Base-by-base conservation (phyloP, 2,113 vertebrate genomes). In the Colius striatus region DNA sequence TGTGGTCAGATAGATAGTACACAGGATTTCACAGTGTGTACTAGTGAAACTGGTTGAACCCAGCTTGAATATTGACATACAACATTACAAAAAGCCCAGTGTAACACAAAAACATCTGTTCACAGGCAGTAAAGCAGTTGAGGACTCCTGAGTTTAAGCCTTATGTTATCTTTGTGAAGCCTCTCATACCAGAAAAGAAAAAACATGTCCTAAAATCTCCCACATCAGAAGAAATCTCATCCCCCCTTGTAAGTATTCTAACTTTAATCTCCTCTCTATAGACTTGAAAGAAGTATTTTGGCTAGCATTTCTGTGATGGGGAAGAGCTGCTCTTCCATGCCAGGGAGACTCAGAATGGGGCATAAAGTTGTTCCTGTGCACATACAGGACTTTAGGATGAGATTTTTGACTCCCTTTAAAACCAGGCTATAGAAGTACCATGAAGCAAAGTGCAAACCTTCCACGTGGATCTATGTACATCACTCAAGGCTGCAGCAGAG, bases 131-230 rank as follows among this genome's bases (percentile, higher is more conserved):
- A 79, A 99, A 98, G 95, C 98, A 98, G 61, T 94, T 99, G 48
- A 98, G 98, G 67, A 98, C 98, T 12, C 90, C 98, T 2, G 99
- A 99, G 84, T 99, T 99, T 95, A 99, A 98, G 93, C 99, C 99
- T 11, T 99, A 98, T 3, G 87, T 99, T 86, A 96, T 99, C 91
- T 99, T 99, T 86, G 98, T 99, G 86, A 99, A 98, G 95, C 99
- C 99, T 75, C 97, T 94, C 10, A 74, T 99, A 80, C 89, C 93
- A 21, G 98, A 99, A 36, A 97, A 97, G 91, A 96, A 97, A 84
- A 74, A 97, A 95, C 97, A 96, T 2, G 95, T 95, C 16, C 96
- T 98, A 30, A 97, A 96, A 45, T 98, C 98, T 26, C 98, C 98
- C 32, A 92, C 95, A 85, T 97, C 98, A 82, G 99, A 98, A 70